These are phyloP conservation scores for Drosophila neocordata DNA, from an alignment of 1,140 invertebrate species.

Conservation along the genomic window DNA sequence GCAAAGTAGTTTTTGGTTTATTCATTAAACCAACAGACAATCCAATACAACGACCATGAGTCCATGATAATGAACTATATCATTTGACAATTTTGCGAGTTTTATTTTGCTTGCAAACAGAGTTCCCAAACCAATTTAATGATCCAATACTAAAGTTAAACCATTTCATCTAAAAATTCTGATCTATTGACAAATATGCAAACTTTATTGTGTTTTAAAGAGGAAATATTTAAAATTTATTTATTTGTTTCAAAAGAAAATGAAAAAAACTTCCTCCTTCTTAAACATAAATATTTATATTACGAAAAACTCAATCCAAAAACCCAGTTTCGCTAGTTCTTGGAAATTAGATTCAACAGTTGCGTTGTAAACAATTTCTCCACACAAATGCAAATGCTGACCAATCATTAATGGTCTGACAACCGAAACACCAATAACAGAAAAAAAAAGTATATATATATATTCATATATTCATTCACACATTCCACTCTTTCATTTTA, in stretches of 20 bases:
- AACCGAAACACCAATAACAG: background rate
- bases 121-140: too few species aligned
- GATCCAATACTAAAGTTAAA: too few species aligned
- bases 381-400: background rate
- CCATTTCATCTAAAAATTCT: too few species aligned
- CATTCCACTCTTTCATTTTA: slow-evolving; percentile 33
- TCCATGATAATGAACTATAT: slow-evolving; percentile 7
- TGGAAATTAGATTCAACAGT: background rate
- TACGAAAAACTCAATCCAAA: too few species aligned
- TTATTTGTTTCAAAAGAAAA: too few species aligned
- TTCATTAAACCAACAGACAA: slow-evolving; percentile 25
- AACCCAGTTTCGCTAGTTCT: background rate
- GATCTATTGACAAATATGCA: too few species aligned
- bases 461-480: slow-evolving; percentile 24
- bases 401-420: slow-evolving; percentile 1
- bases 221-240: too few species aligned
- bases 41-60: background rate
- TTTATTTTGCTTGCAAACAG: too few species aligned
- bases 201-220: too few species aligned
- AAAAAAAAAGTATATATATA: background rate
- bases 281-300: too few species aligned
- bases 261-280: too few species aligned
- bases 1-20: slow-evolving; percentile 31
- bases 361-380: background rate
- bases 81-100: background rate